Conservation (phyloP, 2,797 vertebrate species). For the Anisognathus igniventris region DNA sequence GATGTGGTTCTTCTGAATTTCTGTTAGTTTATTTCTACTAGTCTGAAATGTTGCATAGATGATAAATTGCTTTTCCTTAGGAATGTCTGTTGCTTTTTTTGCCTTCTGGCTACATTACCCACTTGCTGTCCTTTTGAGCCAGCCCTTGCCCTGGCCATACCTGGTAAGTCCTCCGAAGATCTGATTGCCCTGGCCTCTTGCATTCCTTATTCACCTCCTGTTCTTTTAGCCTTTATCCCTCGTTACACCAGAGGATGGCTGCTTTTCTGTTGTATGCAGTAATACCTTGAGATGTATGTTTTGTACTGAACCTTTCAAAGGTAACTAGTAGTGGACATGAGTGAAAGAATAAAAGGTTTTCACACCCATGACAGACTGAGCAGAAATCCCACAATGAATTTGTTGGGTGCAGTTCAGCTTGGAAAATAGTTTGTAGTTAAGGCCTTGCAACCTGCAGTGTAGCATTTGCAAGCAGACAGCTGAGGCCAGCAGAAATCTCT, state of each 20-base stretch:
- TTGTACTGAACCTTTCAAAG: not conserved
- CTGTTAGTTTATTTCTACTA: not conserved
- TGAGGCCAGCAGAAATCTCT: not conserved
- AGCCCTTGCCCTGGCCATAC: not conserved
- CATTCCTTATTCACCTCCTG: not conserved
- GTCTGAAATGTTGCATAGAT: not conserved
- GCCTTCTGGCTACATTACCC: not conserved
- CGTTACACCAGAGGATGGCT: not conserved
- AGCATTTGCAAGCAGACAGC: not conserved
- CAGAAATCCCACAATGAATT: not conserved
- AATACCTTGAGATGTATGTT: not conserved
- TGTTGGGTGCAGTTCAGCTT: not conserved
- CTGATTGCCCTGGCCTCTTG: not conserved
- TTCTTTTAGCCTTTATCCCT: not conserved
- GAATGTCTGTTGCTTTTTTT: not conserved
- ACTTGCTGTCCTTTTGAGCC: not conserved
- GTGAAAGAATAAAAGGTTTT: not conserved
- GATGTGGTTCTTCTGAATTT: not conserved
- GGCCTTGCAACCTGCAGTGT: not conserved
- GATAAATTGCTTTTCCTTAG: not conserved
- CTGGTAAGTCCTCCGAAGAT: not conserved
- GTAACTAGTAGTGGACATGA: not conserved
- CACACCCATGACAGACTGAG: not conserved
- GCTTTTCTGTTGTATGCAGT: not conserved
- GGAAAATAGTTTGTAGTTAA: not conserved